Conservation (phyloP, 1,140 invertebrate genomes). For the Dinoponera quadriceps region DNA sequence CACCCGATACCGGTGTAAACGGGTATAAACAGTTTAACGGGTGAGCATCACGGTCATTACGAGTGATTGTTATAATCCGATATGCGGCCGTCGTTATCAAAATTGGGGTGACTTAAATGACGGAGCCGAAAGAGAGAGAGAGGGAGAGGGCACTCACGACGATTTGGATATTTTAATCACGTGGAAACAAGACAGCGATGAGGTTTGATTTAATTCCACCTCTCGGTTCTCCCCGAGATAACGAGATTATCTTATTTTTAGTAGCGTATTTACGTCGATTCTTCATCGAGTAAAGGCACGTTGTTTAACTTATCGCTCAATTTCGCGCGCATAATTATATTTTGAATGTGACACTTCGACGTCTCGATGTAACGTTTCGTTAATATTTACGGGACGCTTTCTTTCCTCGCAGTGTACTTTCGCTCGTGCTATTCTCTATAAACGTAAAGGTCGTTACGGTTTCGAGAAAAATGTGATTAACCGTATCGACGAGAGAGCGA, state of each 20-base stretch:
- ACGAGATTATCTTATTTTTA: conserved; percentile 40
- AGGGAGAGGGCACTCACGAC: conserved; percentile 12
- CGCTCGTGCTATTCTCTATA: too few relatives aligned
- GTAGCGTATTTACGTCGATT: conserved; percentile 3
- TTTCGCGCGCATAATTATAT: conserved; percentile 13
- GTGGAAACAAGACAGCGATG: conserved; percentile 11
- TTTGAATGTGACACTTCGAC: neutral
- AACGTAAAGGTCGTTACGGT: too few relatives aligned
- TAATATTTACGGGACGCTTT: too few relatives aligned
- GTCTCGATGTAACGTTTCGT: too few relatives aligned
- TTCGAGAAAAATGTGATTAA: too few relatives aligned
- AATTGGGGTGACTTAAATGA: conserved; percentile 62
- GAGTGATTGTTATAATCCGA: conserved; percentile 62
- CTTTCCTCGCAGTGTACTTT: too few relatives aligned
- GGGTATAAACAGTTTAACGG: conserved; percentile 62
- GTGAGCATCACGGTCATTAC: conserved; percentile 61
- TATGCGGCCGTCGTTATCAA: conserved; percentile 59
- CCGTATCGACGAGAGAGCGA: too few relatives aligned
- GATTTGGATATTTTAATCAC: conserved; percentile 53
- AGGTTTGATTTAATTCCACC: conserved; percentile 8
- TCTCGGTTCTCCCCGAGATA: conserved; percentile 22
- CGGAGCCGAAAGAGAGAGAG: conserved; percentile 25
- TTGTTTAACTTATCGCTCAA: conserved; percentile 9
- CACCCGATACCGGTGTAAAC: conserved; percentile 58
- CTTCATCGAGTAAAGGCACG: conserved; percentile 11